A percentile compares a stretch with the other conserved stretches of the same genome.
Evolutionary conservation across 2,113 vertebrate species (phyloP).

Genomic region (Eurystomus gularis): DNA sequence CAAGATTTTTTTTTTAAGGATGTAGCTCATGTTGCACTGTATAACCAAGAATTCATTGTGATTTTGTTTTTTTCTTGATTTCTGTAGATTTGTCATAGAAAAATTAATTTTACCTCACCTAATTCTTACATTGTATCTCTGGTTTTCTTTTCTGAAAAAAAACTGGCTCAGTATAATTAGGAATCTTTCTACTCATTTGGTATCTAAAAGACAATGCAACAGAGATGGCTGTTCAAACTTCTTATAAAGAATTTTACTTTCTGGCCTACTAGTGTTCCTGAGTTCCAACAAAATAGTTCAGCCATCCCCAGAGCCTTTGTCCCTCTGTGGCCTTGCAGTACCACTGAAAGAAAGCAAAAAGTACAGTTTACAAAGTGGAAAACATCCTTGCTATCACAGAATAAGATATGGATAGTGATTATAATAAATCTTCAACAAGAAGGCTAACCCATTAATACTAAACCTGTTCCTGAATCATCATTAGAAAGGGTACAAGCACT

Average conservation of each 20-base stretch:
- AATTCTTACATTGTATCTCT: neutral
- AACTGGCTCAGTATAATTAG: neutral
- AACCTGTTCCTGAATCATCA: neutral
- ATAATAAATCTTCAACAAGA: neutral
- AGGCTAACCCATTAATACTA: neutral
- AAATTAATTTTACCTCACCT: neutral
- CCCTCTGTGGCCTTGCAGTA: neutral
- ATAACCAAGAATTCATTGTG: neutral
- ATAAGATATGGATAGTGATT: neutral
- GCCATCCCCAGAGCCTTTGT: neutral
- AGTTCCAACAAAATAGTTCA: neutral
- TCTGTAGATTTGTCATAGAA: neutral
- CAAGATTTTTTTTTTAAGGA: neutral
- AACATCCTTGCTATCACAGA: neutral
- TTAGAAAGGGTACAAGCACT: neutral
- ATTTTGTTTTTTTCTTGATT: neutral
- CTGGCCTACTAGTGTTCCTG: neutral
- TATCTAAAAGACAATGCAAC: neutral
- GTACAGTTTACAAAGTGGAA: neutral
- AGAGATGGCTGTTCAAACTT: neutral
- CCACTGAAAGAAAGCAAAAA: neutral
- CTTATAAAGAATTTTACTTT: neutral
- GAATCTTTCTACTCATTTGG: neutral
- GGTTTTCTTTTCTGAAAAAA: neutral
- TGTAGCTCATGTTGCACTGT: fast-evolving